Evolutionary conservation across 2,888 invertebrate genomes (phyloP).

Genomic region (Phrixothrix hirtus): DNA sequence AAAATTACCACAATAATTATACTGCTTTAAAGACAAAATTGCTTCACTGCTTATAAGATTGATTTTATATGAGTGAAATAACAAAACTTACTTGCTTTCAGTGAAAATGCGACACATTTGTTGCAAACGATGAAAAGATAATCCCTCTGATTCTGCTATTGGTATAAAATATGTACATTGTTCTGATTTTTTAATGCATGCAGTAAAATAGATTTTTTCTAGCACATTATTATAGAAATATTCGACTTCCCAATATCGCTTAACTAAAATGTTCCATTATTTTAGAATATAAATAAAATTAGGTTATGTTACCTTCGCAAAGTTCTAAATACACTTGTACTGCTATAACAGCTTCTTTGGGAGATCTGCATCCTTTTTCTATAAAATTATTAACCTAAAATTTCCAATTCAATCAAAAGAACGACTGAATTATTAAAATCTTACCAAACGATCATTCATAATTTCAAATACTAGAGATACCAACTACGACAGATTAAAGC

Average conservation of each 20-base stretch:
- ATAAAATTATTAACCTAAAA: slow-evolving; percentile 56
- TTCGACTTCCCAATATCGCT: slow-evolving; percentile 56
- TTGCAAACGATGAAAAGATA: slow-evolving; percentile 54
- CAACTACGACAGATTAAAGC: too few relatives aligned
- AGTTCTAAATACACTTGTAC: slow-evolving; percentile 61
- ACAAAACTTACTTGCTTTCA: too few relatives aligned
- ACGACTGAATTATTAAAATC: not conserved
- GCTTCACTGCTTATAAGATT: too few relatives aligned
- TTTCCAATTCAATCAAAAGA: slow-evolving; percentile 10
- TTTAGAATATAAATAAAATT: not conserved
- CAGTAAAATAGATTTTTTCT: slow-evolving; percentile 55
- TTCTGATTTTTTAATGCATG: slow-evolving; percentile 49
- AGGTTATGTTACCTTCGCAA: slow-evolving; percentile 57
- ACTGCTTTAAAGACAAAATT: too few relatives aligned
- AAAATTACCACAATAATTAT: too few relatives aligned
- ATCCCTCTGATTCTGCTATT: slow-evolving; percentile 48
- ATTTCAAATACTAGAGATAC: not conserved
- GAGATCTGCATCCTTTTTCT: slow-evolving; percentile 55
- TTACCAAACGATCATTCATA: slow-evolving; percentile 26
- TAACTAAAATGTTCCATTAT: slow-evolving; percentile 44
- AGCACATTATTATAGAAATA: slow-evolving; percentile 54
- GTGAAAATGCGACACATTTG: slow-evolving; percentile 20
- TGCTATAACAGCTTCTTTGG: slow-evolving; percentile 56
- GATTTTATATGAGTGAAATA: too few relatives aligned
- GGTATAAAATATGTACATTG: slow-evolving; percentile 55